Conservation (phyloP, 2,113 vertebrate genomes). For the Genyomyrus donnyi region DNA sequence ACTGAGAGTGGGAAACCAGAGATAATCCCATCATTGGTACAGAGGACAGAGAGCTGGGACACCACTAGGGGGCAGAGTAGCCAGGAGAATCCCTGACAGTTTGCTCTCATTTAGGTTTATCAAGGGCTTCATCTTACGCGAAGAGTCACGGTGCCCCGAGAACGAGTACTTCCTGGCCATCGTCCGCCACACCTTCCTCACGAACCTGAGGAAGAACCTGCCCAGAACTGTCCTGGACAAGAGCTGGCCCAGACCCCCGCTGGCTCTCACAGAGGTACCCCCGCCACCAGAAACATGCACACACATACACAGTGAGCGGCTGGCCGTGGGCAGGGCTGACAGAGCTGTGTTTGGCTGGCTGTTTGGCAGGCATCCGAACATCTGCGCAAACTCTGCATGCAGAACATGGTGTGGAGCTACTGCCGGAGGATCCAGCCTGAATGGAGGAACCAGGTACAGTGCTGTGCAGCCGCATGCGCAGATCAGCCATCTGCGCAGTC, state of each 20-base stretch:
- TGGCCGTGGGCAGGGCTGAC: neutral
- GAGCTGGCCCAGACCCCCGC: constrained; percentile 79
- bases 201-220: constrained; percentile 75
- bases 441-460: constrained; percentile 87
- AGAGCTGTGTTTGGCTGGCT: neutral
- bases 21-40: neutral
- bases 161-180: constrained; percentile 91
- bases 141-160: constrained; percentile 74
- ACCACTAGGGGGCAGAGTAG: neutral
- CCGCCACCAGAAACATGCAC: neutral
- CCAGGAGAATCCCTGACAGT: neutral
- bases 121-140: constrained; percentile 89
- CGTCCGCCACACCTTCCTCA: constrained; percentile 82
- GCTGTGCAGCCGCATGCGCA: too few relatives aligned
- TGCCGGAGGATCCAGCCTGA: constrained; percentile 88
- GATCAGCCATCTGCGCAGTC: neutral
- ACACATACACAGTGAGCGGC: neutral
- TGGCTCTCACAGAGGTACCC: constrained; percentile 71
- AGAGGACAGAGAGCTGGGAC: neutral
- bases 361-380: constrained; percentile 72
- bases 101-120: constrained; percentile 65
- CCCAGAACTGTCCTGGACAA: constrained; percentile 82
- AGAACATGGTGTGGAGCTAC: constrained; percentile 87
- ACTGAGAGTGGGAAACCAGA: neutral
- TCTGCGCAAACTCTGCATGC: constrained; percentile 70